A percentile compares a stretch with the other conserved stretches of the same genome.
phyloP scores from a whole-genome alignment of 1,140 invertebrate genomes.

The Tetramorium alpestre region DNA sequence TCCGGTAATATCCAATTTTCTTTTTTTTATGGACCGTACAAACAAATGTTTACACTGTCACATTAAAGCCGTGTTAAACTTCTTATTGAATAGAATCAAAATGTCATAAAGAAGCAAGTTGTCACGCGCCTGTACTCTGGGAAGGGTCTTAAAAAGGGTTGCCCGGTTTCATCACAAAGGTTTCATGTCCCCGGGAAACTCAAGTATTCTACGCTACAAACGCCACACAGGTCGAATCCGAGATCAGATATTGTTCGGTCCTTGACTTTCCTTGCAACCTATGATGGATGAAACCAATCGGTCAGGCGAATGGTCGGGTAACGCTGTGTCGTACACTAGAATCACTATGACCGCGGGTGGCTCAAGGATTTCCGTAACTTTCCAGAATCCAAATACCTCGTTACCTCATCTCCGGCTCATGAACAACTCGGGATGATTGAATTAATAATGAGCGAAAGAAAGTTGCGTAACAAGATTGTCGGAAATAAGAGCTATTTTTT shows the following conservation, averaged over 20 bases:
- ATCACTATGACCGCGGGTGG: neutral
- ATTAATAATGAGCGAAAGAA: conserved; percentile 6
- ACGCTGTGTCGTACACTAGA: neutral
- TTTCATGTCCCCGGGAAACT: conserved; percentile 14
- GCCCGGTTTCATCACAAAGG: neutral
- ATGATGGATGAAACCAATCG: conserved; percentile 73
- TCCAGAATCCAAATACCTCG: neutral
- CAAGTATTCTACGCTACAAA: conserved; percentile 36
- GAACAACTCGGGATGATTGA: neutral
- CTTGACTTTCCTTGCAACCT: conserved; percentile 29
- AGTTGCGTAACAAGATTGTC: neutral
- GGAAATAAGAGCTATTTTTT: neutral
- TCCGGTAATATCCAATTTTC: neutral
- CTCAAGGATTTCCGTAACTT: conserved; percentile 28
- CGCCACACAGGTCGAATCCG: conserved; percentile 59
- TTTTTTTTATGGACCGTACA: neutral
- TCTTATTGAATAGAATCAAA: conserved; percentile 40
- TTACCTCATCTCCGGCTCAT: neutral
- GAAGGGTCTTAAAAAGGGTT: conserved; percentile 11
- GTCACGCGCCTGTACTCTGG: conserved; percentile 28
- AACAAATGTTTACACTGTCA: conserved; percentile 40
- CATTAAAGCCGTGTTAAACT: neutral
- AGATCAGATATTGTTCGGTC: conserved; percentile 64
- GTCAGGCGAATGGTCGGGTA: conserved; percentile 39
- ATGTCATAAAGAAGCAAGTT: conserved; percentile 49